These are phyloP conservation scores for Lissonota sp. DNA, from an alignment of 2,888 invertebrate genomes.

Conservation along the genomic window DNA sequence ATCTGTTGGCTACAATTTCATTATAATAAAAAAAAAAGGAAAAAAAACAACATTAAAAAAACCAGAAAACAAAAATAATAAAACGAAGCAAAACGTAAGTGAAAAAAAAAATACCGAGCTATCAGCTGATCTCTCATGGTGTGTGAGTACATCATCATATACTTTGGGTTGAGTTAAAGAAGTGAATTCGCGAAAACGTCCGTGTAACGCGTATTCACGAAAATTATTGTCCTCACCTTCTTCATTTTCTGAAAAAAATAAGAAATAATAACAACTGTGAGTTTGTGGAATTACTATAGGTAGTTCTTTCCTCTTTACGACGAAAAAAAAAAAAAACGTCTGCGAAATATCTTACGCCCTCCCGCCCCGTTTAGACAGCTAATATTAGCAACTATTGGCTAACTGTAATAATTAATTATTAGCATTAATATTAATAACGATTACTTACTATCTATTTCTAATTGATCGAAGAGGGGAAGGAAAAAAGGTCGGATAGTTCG, in stretches of 20 bases:
- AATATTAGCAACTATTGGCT: conserved; percentile 57
- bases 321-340: conserved; percentile 40
- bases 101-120: conserved; percentile 77
- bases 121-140: conserved; percentile 82
- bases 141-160: conserved; percentile 78
- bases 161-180: conserved; percentile 73
- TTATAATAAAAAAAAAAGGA: conserved; percentile 70
- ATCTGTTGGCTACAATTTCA: conserved; percentile 74
- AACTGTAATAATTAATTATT: conserved; percentile 64
- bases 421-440: conserved; percentile 60
- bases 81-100: conserved; percentile 79
- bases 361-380: conserved; percentile 49
- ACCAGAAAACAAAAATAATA: conserved; percentile 68
- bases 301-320: conserved; percentile 53
- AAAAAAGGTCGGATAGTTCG: conserved; percentile 41
- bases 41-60: conserved; percentile 59
- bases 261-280: conserved; percentile 53
- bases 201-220: conserved; percentile 77
- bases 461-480: conserved; percentile 18
- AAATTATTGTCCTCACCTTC: conserved; percentile 70
- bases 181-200: conserved; percentile 73
- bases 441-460: conserved; percentile 54
- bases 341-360: conserved; percentile 43
- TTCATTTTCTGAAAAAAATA: conserved; percentile 46
- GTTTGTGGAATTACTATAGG: conserved; percentile 61